A percentile compares a stretch with the other conserved stretches of the same genome.
These are phyloP conservation scores for Tupiocoris notatus DNA, from an alignment of 2,888 invertebrate species.

Conservation along the genomic window DNA sequence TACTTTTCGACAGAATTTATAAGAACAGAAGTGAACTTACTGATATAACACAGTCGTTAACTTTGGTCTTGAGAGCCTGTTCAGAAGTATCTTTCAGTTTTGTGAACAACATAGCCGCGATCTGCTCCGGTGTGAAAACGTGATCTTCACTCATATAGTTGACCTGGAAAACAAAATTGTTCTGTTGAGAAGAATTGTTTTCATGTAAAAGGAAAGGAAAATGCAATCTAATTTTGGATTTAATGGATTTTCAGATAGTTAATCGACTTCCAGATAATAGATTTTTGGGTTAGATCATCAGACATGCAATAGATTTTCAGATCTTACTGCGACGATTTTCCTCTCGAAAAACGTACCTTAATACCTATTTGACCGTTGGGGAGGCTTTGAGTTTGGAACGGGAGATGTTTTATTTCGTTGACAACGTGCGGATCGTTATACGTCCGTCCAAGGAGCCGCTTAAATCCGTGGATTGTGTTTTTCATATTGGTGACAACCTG, in stretches of 20 bases:
- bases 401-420: constrained; percentile 73
- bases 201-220: no score
- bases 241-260: no score
- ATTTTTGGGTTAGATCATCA: no score
- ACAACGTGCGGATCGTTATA: constrained; percentile 86
- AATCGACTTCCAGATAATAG: no score
- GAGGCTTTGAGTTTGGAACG: constrained; percentile 74
- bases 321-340: no score
- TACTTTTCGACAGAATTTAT: not conserved
- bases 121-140: constrained; percentile 87
- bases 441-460: constrained; percentile 86
- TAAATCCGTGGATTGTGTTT: constrained; percentile 93
- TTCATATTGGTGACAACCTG: constrained; percentile 96
- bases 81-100: constrained; percentile 92
- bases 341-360: constrained; percentile 67
- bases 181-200: no score
- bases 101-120: constrained; percentile 93
- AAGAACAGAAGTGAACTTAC: no score
- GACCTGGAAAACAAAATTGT: constrained; percentile 60
- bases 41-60: constrained; percentile 91
- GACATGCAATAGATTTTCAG: no score
- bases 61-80: constrained; percentile 80
- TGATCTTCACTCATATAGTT: constrained; percentile 83
- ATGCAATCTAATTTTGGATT: no score
- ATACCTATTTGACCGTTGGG: constrained; percentile 82